Percentiles rank a stretch among this genome's conserved stretches.
These are phyloP conservation scores for Hirtodrosophila histrioides DNA, from an alignment of 2,888 invertebrate genomes.

Conservation along the genomic window DNA sequence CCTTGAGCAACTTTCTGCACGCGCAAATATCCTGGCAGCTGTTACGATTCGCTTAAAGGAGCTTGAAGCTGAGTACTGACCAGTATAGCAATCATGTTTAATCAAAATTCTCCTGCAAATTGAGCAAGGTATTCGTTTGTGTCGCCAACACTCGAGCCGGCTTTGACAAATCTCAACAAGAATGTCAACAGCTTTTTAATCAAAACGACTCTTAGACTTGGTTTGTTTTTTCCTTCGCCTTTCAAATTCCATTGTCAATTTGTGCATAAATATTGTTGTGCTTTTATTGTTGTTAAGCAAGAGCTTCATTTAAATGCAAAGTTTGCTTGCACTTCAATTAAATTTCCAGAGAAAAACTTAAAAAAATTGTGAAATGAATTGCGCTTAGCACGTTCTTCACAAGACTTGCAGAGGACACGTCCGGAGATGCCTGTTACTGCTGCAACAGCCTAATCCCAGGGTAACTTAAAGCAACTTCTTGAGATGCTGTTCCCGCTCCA, in stretches of 20 bases:
- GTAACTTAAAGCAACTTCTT: background rate
- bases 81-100: conserved; percentile 18
- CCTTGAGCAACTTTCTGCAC: conserved; percentile 26
- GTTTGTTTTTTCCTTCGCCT: background rate
- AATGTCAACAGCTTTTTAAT: conserved; percentile 59
- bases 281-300: background rate
- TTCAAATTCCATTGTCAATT: conserved; percentile 6
- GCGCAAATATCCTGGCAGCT: background rate
- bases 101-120: conserved; percentile 47
- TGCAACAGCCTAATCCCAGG: conserved; percentile 2
- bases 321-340: conserved; percentile 7
- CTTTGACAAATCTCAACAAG: conserved; percentile 3
- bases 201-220: conserved; percentile 24
- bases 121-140: conserved; percentile 24
- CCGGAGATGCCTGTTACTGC: background rate
- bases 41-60: background rate
- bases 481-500: background rate
- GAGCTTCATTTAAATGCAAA: conserved; percentile 2
- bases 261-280: background rate
- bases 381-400: background rate
- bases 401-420: no score
- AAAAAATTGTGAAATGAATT: background rate
- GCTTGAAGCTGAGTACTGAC: background rate
- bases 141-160: background rate
- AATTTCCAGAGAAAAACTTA: background rate